phyloP scores from a whole-genome alignment of 2,797 vertebrate genomes.

The Halcyon badia region DNA sequence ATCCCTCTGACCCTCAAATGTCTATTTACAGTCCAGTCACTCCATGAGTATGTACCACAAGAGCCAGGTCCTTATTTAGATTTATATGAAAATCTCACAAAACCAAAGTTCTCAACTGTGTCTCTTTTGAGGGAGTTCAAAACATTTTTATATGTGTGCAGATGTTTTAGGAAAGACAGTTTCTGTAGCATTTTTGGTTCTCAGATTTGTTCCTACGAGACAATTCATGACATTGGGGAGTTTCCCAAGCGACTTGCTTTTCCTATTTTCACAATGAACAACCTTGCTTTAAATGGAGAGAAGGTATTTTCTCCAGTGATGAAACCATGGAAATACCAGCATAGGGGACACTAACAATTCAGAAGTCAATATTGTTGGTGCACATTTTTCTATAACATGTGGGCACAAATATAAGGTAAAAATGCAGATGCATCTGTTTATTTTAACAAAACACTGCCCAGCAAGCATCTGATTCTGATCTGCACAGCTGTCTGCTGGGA shows the following conservation, averaged over 20 bases:
- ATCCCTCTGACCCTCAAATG: neutral
- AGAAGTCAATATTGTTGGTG: neutral
- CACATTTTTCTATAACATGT: neutral
- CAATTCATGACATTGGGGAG: neutral
- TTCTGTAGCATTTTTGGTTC: neutral
- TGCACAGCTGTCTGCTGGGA: neutral
- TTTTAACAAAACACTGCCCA: neutral
- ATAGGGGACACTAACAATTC: neutral
- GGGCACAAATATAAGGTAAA: neutral
- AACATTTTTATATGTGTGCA: neutral
- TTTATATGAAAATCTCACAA: neutral
- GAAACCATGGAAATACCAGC: neutral
- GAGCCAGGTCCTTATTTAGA: neutral
- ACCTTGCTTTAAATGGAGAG: neutral
- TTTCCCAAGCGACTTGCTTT: neutral
- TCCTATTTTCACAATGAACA: neutral
- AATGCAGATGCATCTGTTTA: neutral
- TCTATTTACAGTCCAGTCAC: neutral
- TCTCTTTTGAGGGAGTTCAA: neutral
- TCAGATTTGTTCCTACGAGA: neutral
- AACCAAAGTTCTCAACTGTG: neutral
- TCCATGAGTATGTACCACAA: fast-evolving
- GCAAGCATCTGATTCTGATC: neutral
- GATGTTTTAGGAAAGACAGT: neutral
- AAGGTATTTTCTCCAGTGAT: neutral